Conservation (phyloP, 2,797 vertebrate species). For the Crenuchus spilurus region DNA sequence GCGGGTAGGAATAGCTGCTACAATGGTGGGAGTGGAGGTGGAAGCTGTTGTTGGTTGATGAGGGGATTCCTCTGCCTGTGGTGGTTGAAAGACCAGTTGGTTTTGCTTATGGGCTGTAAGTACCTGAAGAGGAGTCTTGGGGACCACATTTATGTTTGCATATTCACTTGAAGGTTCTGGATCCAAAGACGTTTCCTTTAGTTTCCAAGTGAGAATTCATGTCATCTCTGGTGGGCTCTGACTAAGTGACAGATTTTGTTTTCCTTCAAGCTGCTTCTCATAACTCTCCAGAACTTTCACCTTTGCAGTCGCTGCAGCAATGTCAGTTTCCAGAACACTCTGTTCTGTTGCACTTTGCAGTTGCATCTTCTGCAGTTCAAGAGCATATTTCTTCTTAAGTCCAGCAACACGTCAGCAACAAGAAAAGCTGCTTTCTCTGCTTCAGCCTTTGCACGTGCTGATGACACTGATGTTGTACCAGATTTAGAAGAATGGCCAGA, state of each 20-base stretch:
- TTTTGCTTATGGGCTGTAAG: background rate
- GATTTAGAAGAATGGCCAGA: background rate
- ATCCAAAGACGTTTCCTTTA: conserved; percentile 13
- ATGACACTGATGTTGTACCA: background rate
- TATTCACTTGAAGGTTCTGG: conserved; percentile 6
- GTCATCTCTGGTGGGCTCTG: background rate
- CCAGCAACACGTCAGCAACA: too few species aligned
- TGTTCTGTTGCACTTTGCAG: too few species aligned
- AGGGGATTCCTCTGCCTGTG: background rate
- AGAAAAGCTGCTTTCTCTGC: conserved; percentile 16
- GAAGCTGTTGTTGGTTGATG: background rate
- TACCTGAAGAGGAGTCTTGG: background rate
- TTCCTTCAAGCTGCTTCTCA: background rate
- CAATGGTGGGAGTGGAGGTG: background rate
- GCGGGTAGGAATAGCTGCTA: background rate
- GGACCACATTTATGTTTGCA: background rate
- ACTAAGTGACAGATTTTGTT: background rate
- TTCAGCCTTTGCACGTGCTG: conserved; percentile 4
- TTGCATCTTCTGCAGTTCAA: too few species aligned
- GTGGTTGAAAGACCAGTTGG: background rate
- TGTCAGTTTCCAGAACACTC: too few species aligned
- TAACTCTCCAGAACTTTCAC: background rate
- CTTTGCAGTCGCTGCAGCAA: background rate
- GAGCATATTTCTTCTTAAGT: too few species aligned
- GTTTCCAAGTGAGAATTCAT: conserved; percentile 1